Evolutionary conservation across 2,888 invertebrate species (phyloP).

Genomic region (Germaria angustata): DNA sequence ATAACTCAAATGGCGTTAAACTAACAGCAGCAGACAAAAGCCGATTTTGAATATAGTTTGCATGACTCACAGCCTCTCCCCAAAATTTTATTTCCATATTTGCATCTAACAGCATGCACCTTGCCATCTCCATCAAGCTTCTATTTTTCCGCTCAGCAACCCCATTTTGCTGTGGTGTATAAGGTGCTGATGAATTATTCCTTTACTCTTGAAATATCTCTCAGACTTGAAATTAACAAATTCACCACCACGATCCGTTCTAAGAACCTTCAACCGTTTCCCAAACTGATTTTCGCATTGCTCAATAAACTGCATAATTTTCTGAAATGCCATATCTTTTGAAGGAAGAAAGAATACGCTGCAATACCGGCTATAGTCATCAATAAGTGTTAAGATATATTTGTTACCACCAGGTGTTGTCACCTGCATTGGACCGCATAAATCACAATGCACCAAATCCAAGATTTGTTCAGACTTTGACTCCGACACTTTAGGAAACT

Average conservation of each 20-base stretch:
- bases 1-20: neutral
- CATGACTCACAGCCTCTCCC: neutral
- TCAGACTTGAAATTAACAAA: neutral
- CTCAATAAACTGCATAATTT: constrained; percentile 35
- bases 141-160: constrained; percentile 29
- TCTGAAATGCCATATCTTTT: constrained; percentile 31
- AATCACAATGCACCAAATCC: constrained; percentile 24
- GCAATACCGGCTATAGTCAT: constrained; percentile 51
- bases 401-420: constrained; percentile 15
- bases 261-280: neutral
- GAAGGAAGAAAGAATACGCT: constrained; percentile 25
- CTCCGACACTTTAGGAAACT: constrained; percentile 37
- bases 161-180: constrained; percentile 29
- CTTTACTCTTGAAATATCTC: neutral
- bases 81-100: neutral
- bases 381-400: constrained; percentile 45
- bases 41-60: neutral
- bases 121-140: constrained; percentile 16
- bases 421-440: neutral
- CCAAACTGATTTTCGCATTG: neutral
- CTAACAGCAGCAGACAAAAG: neutral
- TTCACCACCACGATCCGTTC: constrained; percentile 10
- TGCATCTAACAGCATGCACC: too few species aligned
- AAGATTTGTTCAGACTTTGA: constrained; percentile 23
- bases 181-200: constrained; percentile 6